Conservation (phyloP, 2,797 vertebrate species). For the Coilia nasus region DNA sequence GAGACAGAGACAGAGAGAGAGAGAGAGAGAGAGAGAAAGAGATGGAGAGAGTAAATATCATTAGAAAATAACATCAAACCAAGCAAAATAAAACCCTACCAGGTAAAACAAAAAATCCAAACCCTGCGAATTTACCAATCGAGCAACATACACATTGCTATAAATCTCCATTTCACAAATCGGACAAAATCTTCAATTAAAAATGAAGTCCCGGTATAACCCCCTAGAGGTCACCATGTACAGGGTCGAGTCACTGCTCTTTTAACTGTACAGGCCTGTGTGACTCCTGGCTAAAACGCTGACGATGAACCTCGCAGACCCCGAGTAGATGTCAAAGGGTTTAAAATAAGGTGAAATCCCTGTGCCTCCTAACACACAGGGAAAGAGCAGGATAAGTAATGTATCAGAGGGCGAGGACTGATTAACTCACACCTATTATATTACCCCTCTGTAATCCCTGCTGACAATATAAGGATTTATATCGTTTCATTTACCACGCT, state of each 20-base stretch:
- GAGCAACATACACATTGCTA: too few relatives aligned
- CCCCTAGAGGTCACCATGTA: not conserved
- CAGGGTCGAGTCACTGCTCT: not conserved
- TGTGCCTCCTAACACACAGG: conserved; percentile 39
- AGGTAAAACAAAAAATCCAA: not conserved
- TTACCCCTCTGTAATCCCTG: conserved; percentile 73
- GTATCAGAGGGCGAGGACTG: conserved; percentile 51
- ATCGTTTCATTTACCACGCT: conserved; percentile 67
- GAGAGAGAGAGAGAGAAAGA: conserved; percentile 23
- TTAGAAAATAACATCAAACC: not conserved
- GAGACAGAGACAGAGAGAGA: conserved; percentile 8
- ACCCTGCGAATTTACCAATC: too few relatives aligned
- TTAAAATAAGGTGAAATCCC: conserved; percentile 54
- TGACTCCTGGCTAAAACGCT: not conserved
- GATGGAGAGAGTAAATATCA: conserved; percentile 8
- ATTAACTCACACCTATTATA: conserved; percentile 73
- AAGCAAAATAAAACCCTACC: too few relatives aligned
- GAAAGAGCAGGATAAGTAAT: conserved; percentile 39
- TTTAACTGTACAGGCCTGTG: not conserved
- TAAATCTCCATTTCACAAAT: too few relatives aligned
- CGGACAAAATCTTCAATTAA: too few relatives aligned
- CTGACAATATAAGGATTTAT: conserved; percentile 72
- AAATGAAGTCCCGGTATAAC: too few relatives aligned
- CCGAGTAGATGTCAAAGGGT: conserved; percentile 28
- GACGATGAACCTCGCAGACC: not conserved